These are phyloP conservation scores for Ailurus styani DNA, from an alignment of 2,113 vertebrate species.

Conservation along the genomic window DNA sequence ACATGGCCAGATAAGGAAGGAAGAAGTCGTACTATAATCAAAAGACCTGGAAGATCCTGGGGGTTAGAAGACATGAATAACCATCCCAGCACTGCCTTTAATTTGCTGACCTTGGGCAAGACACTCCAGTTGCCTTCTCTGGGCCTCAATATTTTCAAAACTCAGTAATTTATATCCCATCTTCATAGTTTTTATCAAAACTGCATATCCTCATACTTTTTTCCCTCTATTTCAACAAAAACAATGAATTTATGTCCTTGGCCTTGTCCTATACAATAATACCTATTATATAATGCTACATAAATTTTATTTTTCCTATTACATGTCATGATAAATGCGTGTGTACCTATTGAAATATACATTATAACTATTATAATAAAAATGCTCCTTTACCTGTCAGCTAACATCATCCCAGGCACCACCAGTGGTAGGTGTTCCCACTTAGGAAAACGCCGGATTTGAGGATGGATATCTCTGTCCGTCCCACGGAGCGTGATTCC, in stretches of 20 bases:
- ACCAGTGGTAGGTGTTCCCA: not conserved
- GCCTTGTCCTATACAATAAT: not conserved
- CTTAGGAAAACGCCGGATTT: not conserved
- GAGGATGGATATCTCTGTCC: no score
- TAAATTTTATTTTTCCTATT: not conserved
- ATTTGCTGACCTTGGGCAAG: not conserved
- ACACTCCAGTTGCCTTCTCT: not conserved
- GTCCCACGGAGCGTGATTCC: not conserved
- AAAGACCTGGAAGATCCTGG: not conserved
- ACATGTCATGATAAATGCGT: not conserved
- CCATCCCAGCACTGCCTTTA: not conserved
- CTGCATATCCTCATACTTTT: not conserved
- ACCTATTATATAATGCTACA: not conserved
- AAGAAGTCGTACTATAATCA: accelerated
- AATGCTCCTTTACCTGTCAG: not conserved
- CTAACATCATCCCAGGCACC: not conserved
- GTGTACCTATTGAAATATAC: not conserved
- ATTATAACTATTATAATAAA: not conserved
- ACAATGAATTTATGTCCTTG: not conserved
- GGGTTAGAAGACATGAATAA: not conserved
- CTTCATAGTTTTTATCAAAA: not conserved
- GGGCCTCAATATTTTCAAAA: not conserved
- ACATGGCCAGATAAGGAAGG: not conserved
- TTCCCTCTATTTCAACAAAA: not conserved
- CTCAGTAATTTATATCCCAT: not conserved